These are phyloP conservation scores for Rhogogaster chlorosoma DNA, from an alignment of 2,888 invertebrate species.

Conservation along the genomic window DNA sequence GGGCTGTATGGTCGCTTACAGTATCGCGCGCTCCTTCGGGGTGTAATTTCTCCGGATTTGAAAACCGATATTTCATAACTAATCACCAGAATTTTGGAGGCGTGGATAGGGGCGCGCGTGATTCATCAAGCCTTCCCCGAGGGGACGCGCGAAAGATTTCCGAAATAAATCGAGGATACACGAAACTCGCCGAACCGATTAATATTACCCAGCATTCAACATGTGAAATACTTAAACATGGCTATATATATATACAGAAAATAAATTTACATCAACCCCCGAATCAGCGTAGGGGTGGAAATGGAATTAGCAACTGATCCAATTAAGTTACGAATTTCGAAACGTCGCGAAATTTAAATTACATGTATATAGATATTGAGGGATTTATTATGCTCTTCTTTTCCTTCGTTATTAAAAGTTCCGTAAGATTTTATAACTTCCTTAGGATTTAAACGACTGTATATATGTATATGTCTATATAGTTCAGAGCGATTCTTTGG, in stretches of 20 bases:
- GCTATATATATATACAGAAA: too few relatives aligned
- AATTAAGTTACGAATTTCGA: neutral
- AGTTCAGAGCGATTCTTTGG: constrained; percentile 25
- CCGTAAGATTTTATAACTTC: neutral
- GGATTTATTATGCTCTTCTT: neutral
- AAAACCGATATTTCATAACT: constrained; percentile 78
- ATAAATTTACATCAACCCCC: too few relatives aligned
- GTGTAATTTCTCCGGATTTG: constrained; percentile 73
- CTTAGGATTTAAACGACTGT: neutral
- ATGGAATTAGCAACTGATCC: neutral
- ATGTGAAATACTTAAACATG: neutral
- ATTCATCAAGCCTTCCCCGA: constrained; percentile 75
- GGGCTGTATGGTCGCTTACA: neutral
- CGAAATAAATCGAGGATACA: constrained; percentile 44
- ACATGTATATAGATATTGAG: too few relatives aligned
- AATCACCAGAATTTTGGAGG: constrained; percentile 78
- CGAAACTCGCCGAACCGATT: constrained; percentile 35
- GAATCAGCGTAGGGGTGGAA: neutral
- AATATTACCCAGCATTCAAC: constrained; percentile 22
- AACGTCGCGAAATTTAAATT: neutral
- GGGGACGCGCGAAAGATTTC: constrained; percentile 61
- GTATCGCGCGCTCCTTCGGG: constrained; percentile 7
- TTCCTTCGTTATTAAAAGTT: neutral
- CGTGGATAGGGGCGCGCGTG: constrained; percentile 77
- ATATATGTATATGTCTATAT: neutral